Base-by-base conservation (phyloP, 2,113 vertebrate species). In the Cyprinodon tularosa region DNA sequence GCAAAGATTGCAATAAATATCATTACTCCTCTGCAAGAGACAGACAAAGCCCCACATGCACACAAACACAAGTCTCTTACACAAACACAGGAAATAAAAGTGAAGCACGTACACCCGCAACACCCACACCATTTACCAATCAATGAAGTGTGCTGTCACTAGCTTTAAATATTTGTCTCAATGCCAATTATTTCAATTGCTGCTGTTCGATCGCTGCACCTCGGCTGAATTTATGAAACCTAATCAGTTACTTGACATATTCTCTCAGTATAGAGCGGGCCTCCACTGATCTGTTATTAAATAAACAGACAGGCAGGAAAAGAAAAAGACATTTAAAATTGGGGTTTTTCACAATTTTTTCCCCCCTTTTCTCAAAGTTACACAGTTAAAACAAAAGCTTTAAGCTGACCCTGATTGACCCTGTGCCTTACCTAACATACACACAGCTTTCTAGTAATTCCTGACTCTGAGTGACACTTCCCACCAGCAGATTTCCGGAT, bases 1-100 rank as follows among this genome's bases (percentile, higher is more conserved):
- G 89, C 82, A 90, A 88, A 90, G 82, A 91, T 81, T 90, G 84
- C 75, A 89, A 90, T 90, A 93, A 91, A 93, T 91, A 89, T 91
- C 84, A 90, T 89, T 89, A 92, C 82, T 83, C 82, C 85, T 86
- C 68, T 77, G 78, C 66, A 11, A 76, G 71, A 84, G 62, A 68
- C 45, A 73, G 65, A 76, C 64, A 82, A 67, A 86, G 67, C 73
- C 78, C 39, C 17, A 50, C 12, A 7, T 36, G 15, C 14, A 69
- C 60, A 77, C 12, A 74, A 5, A 53, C 48, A 53, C 5, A 53
- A 71, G 3, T 14, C 15, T 11, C 11, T 29, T 8, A 79, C 59
- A 74, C 38, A 42, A 6, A 73, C 11, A 67, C 12, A 82, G 77
- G 79, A 81, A 84, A 78, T 72, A 70, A 81, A 84, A 84, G 75